A percentile compares a stretch with the other conserved stretches of the same genome.
phyloP scores from a whole-genome alignment of 1,140 invertebrate species.

The Contarinia nasturtii region DNA sequence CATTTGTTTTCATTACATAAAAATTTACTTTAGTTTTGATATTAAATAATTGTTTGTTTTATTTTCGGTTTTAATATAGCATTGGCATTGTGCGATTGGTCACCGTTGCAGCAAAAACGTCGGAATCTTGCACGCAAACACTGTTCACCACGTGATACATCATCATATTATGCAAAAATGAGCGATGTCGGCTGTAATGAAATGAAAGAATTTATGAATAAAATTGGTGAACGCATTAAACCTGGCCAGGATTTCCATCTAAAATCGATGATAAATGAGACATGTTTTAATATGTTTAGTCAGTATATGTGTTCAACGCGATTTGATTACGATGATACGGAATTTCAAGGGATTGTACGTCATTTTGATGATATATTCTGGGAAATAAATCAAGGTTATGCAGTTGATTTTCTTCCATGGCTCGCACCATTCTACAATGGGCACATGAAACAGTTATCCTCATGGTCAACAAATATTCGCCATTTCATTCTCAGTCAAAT shows the following conservation, averaged over 20 bases:
- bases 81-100: constrained; percentile 72
- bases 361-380: constrained; percentile 75
- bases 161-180: constrained; percentile 44
- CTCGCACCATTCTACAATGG: constrained; percentile 47
- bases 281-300: constrained; percentile 68
- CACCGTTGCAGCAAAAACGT: constrained; percentile 53
- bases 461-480: constrained; percentile 48
- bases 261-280: constrained; percentile 42
- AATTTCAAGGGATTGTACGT: constrained; percentile 42
- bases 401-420: constrained; percentile 75
- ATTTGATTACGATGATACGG: constrained; percentile 42
- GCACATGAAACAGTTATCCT: constrained; percentile 44
- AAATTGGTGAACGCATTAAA: constrained; percentile 25
- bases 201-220: constrained; percentile 32
- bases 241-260: constrained; percentile 24
- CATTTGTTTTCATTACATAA: too few relatives aligned
- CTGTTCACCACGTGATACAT: constrained; percentile 54
- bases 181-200: constrained; percentile 41
- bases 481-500: constrained; percentile 55
- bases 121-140: constrained; percentile 56
- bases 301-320: constrained; percentile 64
- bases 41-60: background rate
- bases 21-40: background rate
- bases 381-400: constrained; percentile 77
- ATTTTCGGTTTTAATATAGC: constrained; percentile 37